A percentile compares a stretch with the other conserved stretches of the same genome.
phyloP scores from a whole-genome alignment of 2,888 invertebrate genomes.

The Entomobrya multifasciata region DNA sequence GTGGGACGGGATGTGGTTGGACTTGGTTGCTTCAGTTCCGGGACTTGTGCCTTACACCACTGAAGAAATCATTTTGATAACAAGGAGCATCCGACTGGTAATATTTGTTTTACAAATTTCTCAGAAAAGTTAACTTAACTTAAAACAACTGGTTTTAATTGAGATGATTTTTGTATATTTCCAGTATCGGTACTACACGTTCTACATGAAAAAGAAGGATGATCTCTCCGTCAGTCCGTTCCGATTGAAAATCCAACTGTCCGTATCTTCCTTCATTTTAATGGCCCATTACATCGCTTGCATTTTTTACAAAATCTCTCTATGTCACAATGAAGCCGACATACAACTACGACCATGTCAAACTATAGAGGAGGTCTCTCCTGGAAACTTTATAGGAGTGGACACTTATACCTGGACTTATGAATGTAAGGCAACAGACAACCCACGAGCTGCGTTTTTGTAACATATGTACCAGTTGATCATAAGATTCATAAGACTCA shows the following conservation, averaged over 20 bases:
- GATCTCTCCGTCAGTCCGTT: conserved; percentile 72
- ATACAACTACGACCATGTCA: neutral
- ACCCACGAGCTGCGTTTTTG: too few species aligned
- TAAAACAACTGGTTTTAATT: too few species aligned
- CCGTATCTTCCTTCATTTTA: conserved; percentile 69
- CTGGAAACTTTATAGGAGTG: neutral
- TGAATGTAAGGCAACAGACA: too few species aligned
- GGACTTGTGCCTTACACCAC: neutral
- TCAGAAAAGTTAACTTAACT: too few species aligned
- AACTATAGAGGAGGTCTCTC: neutral
- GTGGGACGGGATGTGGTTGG: conserved; percentile 46
- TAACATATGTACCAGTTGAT: too few species aligned
- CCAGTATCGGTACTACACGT: conserved; percentile 55
- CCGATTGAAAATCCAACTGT: conserved; percentile 69
- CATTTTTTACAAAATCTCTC: conserved; percentile 71
- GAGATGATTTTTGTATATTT: too few species aligned
- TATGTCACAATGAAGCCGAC: conserved; percentile 45
- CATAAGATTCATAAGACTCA: too few species aligned
- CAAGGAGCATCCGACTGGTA: conserved; percentile 25
- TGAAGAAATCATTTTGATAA: neutral
- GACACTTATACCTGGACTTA: conserved; percentile 51
- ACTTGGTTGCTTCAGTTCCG: conserved; percentile 38
- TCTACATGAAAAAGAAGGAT: conserved; percentile 48
- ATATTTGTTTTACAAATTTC: neutral
- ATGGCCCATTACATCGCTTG: conserved; percentile 74